Conservation (phyloP, 2,113 vertebrate genomes). For the Vireo altiloquus region DNA sequence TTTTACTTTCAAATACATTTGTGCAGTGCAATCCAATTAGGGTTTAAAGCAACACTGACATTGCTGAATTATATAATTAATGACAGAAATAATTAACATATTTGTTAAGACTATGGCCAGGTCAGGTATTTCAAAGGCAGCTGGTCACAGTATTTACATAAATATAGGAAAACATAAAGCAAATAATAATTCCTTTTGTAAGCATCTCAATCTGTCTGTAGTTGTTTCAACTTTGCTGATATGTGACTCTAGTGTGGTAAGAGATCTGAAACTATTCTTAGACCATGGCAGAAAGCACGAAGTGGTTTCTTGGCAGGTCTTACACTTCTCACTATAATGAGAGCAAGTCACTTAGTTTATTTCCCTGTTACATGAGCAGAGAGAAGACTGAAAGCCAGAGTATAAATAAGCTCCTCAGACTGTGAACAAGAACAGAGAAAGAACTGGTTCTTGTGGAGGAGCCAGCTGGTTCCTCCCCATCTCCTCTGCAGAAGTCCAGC, state of each 20-base stretch:
- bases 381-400: not conserved
- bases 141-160: not conserved
- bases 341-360: conserved; percentile 7
- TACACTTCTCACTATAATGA: not conserved
- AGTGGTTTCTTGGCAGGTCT: conserved; percentile 25
- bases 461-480: not conserved
- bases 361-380: not conserved
- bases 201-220: not conserved
- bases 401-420: not conserved
- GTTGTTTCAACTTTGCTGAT: conserved; percentile 33
- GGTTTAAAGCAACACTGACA: not conserved
- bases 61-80: not conserved
- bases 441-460: not conserved
- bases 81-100: not conserved
- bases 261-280: conserved; percentile 72
- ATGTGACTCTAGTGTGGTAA: conserved; percentile 35
- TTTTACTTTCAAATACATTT: not conserved
- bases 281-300: conserved; percentile 33
- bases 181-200: conserved; percentile 5
- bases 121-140: not conserved
- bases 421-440: not conserved
- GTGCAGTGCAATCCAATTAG: not conserved
- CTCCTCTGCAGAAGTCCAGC: not conserved
- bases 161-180: not conserved
- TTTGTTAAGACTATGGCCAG: not conserved